Conservation (phyloP, 2,113 vertebrate genomes). For the Blennius ocellaris region DNA sequence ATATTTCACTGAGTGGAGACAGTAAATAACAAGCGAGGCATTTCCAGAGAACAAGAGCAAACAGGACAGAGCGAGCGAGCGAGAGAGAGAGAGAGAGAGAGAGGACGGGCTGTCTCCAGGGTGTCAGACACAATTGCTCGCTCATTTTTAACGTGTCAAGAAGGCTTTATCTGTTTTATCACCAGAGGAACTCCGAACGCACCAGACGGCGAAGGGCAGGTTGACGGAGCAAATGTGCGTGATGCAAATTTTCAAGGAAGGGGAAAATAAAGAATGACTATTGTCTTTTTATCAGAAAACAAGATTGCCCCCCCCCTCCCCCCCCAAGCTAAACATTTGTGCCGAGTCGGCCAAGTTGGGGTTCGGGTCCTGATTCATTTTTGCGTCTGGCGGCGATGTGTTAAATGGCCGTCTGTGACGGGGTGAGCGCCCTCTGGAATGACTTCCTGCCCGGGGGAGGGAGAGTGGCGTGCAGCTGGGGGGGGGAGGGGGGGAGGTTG, state of each 20-base stretch:
- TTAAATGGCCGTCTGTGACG: slow-evolving; percentile 80
- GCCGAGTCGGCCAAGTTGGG: slow-evolving; percentile 58
- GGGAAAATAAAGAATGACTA: slow-evolving; percentile 24
- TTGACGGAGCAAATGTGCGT: slow-evolving; percentile 64
- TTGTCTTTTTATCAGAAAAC: slow-evolving; percentile 29
- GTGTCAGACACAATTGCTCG: slow-evolving; percentile 67
- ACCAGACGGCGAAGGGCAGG: slow-evolving; percentile 54
- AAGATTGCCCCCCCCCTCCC: neutral
- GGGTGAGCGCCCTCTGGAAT: slow-evolving; percentile 69
- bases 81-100: slow-evolving; percentile 7
- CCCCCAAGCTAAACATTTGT: slow-evolving; percentile 73
- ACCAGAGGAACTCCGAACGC: slow-evolving; percentile 53
- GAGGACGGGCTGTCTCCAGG: slow-evolving; percentile 52
- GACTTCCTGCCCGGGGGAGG: slow-evolving; percentile 71
- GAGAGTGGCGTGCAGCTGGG: slow-evolving; percentile 45
- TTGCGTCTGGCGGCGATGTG: slow-evolving; percentile 79
- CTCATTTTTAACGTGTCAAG: slow-evolving; percentile 79
- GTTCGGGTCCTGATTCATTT: slow-evolving; percentile 76
- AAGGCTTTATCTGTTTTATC: slow-evolving; percentile 76
- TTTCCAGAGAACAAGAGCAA: slow-evolving; percentile 57
- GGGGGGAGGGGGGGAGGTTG: slow-evolving; percentile 28
- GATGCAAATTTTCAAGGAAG: slow-evolving; percentile 45
- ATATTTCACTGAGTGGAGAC: slow-evolving; percentile 63
- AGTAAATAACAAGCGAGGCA: slow-evolving; percentile 62
- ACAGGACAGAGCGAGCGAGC: slow-evolving; percentile 12